Evolutionary conservation across 2,797 vertebrate species (phyloP), one percentile per base, ranked within the genome.

Genomic region (Rhabdophis nuchalis): DNA sequence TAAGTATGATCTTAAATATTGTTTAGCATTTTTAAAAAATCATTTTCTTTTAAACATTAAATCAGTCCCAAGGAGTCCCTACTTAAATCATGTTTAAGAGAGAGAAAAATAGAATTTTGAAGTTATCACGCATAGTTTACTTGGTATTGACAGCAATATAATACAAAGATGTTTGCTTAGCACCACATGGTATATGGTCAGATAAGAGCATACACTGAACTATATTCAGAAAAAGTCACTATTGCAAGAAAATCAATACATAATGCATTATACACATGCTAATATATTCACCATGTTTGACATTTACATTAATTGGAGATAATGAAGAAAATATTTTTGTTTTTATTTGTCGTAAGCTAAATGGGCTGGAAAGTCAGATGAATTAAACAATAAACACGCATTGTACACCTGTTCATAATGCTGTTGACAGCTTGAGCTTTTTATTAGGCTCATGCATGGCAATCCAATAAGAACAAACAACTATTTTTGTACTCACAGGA

Each of bases 321-420:
- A 98, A 98, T 97, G 96, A 97, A 97, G 96, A 97, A 98, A 97
- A 97, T 97, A 97, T 97, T 98, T 97, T 96, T 96, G 95, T 97
- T 97, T 95, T 97, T 98, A 58, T 89, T 95, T 96, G 95, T 96
- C 94, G 96, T 93, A 97, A 97, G 96, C 94, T 97, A 97, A 97
- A 97, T 96, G 96, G 96, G 93, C 95, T 97, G 96, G 95, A 97
- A 97, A 97, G 95, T 93, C 94, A 90, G 96, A 97, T 97, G 97
- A 97, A 97, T 97, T 97, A 97, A 97, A 97, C 96, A 97, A 93
- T 97, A 96, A 96, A 93, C 91, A 91, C 92, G 94, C 95, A 93
- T 95, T 68, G 86, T 97, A 97, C 97, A 98, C 97, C 97, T 98
- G 97, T 93, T 97, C 96, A 93, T 20, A 95, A 93, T 95, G 95